Percentiles rank a stretch among this genome's conserved stretches.
Evolutionary conservation across 2,888 invertebrate species (phyloP).

Genomic region (Drosophila robusta): DNA sequence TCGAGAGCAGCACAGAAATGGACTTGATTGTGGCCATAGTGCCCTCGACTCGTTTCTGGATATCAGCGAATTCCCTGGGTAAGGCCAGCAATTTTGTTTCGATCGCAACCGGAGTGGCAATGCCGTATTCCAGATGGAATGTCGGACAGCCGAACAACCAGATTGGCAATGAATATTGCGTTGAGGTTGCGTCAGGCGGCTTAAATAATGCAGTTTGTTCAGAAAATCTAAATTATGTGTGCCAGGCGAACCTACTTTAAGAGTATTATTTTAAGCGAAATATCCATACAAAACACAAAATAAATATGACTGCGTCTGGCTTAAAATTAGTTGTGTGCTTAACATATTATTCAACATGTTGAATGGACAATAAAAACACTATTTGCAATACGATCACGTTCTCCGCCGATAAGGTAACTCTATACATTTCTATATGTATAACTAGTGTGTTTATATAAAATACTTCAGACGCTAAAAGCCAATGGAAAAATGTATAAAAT

Average conservation of each 20-base stretch:
- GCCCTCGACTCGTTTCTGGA: conserved; percentile 18
- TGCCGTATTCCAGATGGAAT: conserved; percentile 32
- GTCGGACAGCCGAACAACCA: conserved; percentile 19
- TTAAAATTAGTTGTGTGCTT: too few relatives aligned
- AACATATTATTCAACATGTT: too few relatives aligned
- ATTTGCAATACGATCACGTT: too few relatives aligned
- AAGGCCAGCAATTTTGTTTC: conserved; percentile 5
- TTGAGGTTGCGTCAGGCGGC: conserved; percentile 1
- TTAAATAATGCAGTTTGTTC: conserved; percentile 3
- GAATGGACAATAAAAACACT: too few relatives aligned
- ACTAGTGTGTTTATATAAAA: too few relatives aligned
- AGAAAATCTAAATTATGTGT: conserved; percentile 9
- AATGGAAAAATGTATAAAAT: too few relatives aligned
- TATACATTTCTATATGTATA: too few relatives aligned
- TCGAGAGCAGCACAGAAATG: conserved; percentile 36
- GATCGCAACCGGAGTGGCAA: conserved; percentile 25
- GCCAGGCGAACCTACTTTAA: conserved; percentile 34
- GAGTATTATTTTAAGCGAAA: not conserved
- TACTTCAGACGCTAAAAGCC: too few relatives aligned
- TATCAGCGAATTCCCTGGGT: conserved; percentile 27
- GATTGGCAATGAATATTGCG: conserved; percentile 7
- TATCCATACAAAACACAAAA: not conserved
- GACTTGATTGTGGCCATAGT: conserved; percentile 12
- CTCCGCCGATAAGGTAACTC: too few relatives aligned
- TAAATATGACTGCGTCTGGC: not conserved